Percentiles rank a stretch among this genome's conserved stretches.
These are phyloP conservation scores for Calosoma granatense DNA, from an alignment of 1,140 invertebrate species.

Conservation along the genomic window DNA sequence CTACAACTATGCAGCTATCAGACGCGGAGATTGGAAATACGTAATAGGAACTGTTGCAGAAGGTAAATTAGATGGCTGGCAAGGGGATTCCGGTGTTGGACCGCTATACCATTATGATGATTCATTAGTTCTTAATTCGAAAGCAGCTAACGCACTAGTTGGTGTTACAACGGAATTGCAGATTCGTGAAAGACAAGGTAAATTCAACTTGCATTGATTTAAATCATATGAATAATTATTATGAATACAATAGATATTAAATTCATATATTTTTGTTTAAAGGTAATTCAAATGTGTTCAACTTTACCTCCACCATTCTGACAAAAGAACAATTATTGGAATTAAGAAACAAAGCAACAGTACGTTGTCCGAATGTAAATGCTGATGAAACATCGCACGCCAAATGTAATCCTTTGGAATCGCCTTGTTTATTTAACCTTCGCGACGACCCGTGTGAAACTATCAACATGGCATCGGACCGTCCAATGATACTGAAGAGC, in stretches of 20 bases:
- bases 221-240: no score
- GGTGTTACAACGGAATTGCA: slow-evolving; percentile 35
- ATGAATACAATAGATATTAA: background rate
- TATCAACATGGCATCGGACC: slow-evolving; percentile 47
- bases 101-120: slow-evolving; percentile 33
- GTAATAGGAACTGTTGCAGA: slow-evolving; percentile 46
- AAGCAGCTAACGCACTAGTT: slow-evolving; percentile 35
- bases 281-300: background rate
- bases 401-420: slow-evolving; percentile 40
- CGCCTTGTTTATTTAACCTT: slow-evolving; percentile 65
- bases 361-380: slow-evolving; percentile 29
- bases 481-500: slow-evolving; percentile 35
- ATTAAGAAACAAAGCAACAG: slow-evolving; percentile 35
- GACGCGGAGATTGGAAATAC: slow-evolving; percentile 63
- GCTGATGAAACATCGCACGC: slow-evolving; percentile 23
- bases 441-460: slow-evolving; percentile 66
- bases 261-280: background rate
- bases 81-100: slow-evolving; percentile 43
- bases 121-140: slow-evolving; percentile 39
- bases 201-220: no score
- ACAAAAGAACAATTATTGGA: slow-evolving; percentile 29
- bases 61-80: slow-evolving; percentile 43
- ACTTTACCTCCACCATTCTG: slow-evolving; percentile 21
- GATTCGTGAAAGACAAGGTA: slow-evolving; percentile 28
- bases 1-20: slow-evolving; percentile 47